Conservation (phyloP, 2,888 invertebrate species). For the Sympetrum striolatum region DNA sequence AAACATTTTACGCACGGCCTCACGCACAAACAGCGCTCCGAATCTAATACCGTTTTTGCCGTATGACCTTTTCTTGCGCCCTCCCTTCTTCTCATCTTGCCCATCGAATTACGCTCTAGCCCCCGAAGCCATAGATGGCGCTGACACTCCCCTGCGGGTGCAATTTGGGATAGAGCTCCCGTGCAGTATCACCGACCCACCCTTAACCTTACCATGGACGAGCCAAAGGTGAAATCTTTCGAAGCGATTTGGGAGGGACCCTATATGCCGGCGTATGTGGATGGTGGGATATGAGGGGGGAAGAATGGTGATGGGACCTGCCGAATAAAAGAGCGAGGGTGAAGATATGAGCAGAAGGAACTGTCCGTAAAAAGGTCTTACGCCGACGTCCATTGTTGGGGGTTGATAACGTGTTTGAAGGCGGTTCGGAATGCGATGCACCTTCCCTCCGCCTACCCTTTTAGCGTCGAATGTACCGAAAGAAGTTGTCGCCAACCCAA, state of each 20-base stretch:
- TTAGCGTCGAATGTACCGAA: background rate
- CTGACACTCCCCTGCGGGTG: conserved; percentile 26
- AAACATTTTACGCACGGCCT: background rate
- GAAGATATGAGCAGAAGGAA: background rate
- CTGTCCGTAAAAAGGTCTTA: background rate
- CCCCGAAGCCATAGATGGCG: conserved; percentile 14
- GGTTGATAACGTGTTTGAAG: background rate
- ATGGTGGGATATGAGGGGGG: background rate
- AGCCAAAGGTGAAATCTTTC: conserved; percentile 14
- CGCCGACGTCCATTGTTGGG: background rate
- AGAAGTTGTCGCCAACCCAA: background rate
- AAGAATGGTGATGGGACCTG: background rate
- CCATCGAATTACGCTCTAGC: conserved; percentile 29
- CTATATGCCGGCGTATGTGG: background rate
- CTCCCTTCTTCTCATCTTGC: conserved; percentile 6
- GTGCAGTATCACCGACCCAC: background rate
- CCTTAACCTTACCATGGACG: background rate
- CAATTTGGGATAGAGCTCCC: conserved; percentile 34
- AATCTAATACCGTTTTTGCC: background rate
- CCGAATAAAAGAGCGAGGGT: background rate
- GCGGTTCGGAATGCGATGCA: background rate
- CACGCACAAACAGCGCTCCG: background rate
- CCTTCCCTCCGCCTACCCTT: background rate
- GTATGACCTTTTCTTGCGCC: background rate
- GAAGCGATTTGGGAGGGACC: background rate